Conservation (phyloP, 1,140 invertebrate genomes). For the Cherax destructor region DNA sequence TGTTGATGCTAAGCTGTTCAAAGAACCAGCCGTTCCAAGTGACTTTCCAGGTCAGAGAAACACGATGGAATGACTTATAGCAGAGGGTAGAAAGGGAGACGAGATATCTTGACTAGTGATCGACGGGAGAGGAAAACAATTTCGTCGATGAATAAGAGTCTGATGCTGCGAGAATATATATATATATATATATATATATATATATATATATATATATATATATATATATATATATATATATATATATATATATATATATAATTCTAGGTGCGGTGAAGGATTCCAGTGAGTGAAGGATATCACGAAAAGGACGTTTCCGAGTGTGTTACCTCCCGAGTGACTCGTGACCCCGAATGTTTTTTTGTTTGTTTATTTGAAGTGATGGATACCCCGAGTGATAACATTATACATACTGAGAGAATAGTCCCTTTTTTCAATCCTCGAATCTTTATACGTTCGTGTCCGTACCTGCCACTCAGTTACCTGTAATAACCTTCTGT, state of each 20-base stretch:
- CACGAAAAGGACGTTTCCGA: no score
- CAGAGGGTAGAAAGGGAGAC: background rate
- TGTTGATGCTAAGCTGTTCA: background rate
- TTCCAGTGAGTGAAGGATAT: no score
- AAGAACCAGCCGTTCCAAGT: background rate
- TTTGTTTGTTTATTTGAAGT: no score
- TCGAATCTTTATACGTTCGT: no score
- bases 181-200: background rate
- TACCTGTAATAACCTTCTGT: background rate
- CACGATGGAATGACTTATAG: background rate
- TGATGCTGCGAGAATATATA: background rate
- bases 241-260: no score
- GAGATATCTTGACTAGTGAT: background rate
- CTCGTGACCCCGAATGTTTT: no score
- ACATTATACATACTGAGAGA: no score
- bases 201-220: background rate
- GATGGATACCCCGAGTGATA: no score
- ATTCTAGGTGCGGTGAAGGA: no score
- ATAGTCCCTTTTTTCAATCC: no score
- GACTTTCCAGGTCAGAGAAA: background rate
- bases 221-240: background rate
- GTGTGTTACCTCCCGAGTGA: no score
- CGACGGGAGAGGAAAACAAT: background rate
- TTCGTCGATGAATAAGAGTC: no score
- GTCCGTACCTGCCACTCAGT: background rate